A percentile compares a stretch with the other conserved stretches of the same genome.
These are phyloP conservation scores for Trichonephila clavata DNA, from an alignment of 1,140 invertebrate species.

Conservation along the genomic window DNA sequence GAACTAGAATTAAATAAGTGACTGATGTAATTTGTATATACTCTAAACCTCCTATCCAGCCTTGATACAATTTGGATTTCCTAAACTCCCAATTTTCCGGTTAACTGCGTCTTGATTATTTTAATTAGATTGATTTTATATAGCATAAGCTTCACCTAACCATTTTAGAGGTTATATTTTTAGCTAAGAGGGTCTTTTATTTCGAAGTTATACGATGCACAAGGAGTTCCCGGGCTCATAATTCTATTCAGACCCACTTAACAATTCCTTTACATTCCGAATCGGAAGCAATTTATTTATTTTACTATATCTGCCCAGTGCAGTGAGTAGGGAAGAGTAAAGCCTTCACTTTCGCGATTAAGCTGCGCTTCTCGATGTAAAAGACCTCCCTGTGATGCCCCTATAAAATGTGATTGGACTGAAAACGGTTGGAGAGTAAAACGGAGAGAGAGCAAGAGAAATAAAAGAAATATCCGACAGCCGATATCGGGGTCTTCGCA, in stretches of 20 bases:
- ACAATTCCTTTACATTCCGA: background rate
- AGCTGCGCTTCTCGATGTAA: slow-evolving; percentile 46
- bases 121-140: too few species aligned
- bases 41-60: too few species aligned
- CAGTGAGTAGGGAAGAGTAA: background rate
- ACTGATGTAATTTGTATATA: too few species aligned
- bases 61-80: too few species aligned
- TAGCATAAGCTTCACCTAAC: too few species aligned
- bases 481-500: slow-evolving; percentile 55
- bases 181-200: too few species aligned
- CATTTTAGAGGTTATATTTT: too few species aligned
- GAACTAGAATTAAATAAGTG: too few species aligned
- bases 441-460: background rate
- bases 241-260: background rate
- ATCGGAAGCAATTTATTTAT: background rate
- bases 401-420: slow-evolving; percentile 74
- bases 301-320: background rate
- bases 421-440: slow-evolving; percentile 30
- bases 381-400: slow-evolving; percentile 38
- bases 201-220: too few species aligned
- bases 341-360: slow-evolving; percentile 52
- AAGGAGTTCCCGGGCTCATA: too few species aligned
- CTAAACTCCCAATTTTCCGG: too few species aligned
- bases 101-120: too few species aligned
- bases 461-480: slow-evolving; percentile 72